These are phyloP conservation scores for Steinernema feltiae DNA, from an alignment of 1,140 invertebrate genomes.

Conservation along the genomic window DNA sequence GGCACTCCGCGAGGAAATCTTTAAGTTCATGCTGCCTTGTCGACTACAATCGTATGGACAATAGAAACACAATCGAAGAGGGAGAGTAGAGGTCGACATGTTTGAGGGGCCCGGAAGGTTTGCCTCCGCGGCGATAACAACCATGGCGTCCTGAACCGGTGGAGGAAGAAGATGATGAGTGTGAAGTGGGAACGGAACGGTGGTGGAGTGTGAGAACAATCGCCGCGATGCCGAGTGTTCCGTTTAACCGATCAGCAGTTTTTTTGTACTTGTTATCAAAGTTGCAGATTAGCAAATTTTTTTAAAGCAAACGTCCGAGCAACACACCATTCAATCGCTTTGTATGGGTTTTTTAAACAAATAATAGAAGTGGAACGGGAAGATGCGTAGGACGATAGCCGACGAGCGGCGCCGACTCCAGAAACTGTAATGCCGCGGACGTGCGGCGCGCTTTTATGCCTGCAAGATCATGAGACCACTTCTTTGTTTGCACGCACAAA, in stretches of 20 bases:
- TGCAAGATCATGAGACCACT: neutral
- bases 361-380: neutral
- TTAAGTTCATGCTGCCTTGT: neutral
- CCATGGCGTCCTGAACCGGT: neutral
- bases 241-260: conserved; percentile 1
- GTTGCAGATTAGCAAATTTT: conserved; percentile 15
- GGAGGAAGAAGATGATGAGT: neutral
- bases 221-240: neutral
- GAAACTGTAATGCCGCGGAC: neutral
- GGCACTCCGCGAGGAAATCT: neutral
- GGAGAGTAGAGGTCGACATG: too few relatives aligned
- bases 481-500: conserved; percentile 2
- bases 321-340: neutral
- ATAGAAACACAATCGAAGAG: neutral
- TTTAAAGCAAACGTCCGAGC: neutral
- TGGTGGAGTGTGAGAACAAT: neutral
- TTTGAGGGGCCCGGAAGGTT: too few relatives aligned
- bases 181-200: neutral
- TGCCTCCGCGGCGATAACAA: too few relatives aligned
- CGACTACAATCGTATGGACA: neutral
- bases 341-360: neutral
- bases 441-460: neutral
- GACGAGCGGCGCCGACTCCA: neutral
- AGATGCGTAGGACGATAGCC: neutral
- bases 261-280: conserved; percentile 4